These are phyloP conservation scores for Ennomos erosarius DNA, from an alignment of 2,888 invertebrate genomes.

Conservation along the genomic window DNA sequence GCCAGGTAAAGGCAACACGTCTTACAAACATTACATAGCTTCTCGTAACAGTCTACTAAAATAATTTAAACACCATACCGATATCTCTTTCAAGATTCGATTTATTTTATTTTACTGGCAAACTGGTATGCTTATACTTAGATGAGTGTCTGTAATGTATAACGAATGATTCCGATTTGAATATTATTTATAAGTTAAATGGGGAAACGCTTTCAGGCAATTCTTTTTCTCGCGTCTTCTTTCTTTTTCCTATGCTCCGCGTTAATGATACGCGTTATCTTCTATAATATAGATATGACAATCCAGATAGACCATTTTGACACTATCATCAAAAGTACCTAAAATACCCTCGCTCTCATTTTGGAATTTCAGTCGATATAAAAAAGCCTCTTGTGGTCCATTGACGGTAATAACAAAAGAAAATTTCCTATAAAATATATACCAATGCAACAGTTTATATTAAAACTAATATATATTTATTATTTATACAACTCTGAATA, in stretches of 20 bases:
- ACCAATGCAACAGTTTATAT: constrained; percentile 78
- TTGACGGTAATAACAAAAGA: constrained; percentile 49
- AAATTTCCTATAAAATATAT: constrained; percentile 75
- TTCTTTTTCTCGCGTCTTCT: background rate
- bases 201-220: background rate
- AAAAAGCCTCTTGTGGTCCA: constrained; percentile 55
- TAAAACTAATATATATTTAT: constrained; percentile 76
- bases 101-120: constrained; percentile 6
- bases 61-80: constrained; percentile 31
- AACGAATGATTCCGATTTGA: background rate
- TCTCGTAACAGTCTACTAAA: background rate
- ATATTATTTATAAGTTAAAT: no score
- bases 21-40: constrained; percentile 2
- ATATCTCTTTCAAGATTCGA: constrained; percentile 28
- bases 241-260: constrained; percentile 2
- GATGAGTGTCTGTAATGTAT: background rate
- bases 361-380: constrained; percentile 55
- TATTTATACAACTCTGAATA: constrained; percentile 67
- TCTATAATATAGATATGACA: constrained; percentile 17
- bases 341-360: constrained; percentile 7
- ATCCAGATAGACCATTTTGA: constrained; percentile 5
- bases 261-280: background rate
- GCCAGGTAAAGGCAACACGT: no score
- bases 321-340: constrained; percentile 9
- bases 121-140: constrained; percentile 13